Conservation (phyloP, 2,888 invertebrate genomes). For the Asteroscopus sphinx region DNA sequence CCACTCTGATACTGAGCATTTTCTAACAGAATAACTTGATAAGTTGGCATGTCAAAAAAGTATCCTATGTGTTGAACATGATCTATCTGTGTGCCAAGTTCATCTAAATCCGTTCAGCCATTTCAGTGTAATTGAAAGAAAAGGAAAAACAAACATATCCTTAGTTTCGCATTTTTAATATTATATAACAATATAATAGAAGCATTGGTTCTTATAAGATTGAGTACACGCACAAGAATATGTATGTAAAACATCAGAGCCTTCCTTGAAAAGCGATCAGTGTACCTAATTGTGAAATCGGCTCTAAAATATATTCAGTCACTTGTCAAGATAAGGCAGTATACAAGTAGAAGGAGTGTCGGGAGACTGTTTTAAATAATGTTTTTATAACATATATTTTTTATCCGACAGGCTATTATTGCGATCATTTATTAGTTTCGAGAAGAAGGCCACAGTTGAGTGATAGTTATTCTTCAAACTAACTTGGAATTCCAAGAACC, state of each 20-base stretch:
- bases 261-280: not conserved
- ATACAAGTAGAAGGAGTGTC: not conserved
- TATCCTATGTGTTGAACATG: too few species aligned
- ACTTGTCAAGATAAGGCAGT: conserved; percentile 7
- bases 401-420: conserved; percentile 8
- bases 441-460: not conserved
- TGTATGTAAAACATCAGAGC: not conserved
- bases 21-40: too few species aligned
- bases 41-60: too few species aligned
- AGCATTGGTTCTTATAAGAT: too few species aligned
- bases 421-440: conserved; percentile 11
- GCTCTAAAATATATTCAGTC: not conserved
- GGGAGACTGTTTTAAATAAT: conserved; percentile 5
- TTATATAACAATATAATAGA: too few species aligned
- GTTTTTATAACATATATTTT: not conserved
- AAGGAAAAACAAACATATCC: too few species aligned
- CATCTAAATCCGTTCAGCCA: too few species aligned
- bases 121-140: too few species aligned
- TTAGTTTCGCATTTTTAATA: too few species aligned
- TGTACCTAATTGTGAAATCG: not conserved
- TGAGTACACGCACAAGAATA: too few species aligned
- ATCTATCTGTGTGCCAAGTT: too few species aligned
- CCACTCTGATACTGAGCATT: too few species aligned
- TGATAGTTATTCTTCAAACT: not conserved
- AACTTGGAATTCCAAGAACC: not conserved